Evolutionary conservation across 2,888 invertebrate species (phyloP).

Genomic region (Apodemia zela): DNA sequence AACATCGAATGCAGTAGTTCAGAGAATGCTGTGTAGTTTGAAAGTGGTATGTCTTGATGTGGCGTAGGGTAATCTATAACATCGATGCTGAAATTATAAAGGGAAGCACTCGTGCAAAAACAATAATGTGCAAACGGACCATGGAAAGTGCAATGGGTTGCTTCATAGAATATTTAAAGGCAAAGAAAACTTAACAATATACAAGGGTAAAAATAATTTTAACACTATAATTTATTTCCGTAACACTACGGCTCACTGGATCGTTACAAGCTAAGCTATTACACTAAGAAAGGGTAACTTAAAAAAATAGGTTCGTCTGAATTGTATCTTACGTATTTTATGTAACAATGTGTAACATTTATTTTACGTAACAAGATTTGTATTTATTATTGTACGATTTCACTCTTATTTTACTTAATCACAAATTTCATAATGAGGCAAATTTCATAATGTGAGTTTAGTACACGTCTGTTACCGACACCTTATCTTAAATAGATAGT

Average conservation of each 20-base stretch:
- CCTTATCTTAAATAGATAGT: constrained; percentile 32
- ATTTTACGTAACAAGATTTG: constrained; percentile 63
- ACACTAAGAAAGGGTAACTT: constrained; percentile 54
- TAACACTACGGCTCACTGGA: neutral
- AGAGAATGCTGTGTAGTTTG: constrained; percentile 55
- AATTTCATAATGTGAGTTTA: constrained; percentile 52
- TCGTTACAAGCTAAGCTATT: constrained; percentile 35
- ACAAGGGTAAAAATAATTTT: constrained; percentile 19
- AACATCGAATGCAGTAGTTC: constrained; percentile 60
- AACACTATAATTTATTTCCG: constrained; percentile 23
- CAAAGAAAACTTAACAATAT: constrained; percentile 15
- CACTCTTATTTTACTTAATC: constrained; percentile 68
- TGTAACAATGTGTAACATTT: constrained; percentile 73
- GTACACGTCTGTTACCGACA: constrained; percentile 49
- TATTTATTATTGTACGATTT: constrained; percentile 69
- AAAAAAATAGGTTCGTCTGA: constrained; percentile 65
- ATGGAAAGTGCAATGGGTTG: constrained; percentile 53
- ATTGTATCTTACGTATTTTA: constrained; percentile 59
- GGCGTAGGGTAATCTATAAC: constrained; percentile 48
- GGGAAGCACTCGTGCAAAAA: constrained; percentile 62
- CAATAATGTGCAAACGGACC: constrained; percentile 64
- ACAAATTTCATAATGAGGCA: constrained; percentile 53
- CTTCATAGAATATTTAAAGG: constrained; percentile 31
- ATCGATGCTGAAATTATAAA: constrained; percentile 49
- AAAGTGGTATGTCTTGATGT: constrained; percentile 53